Evolutionary conservation across 2,797 vertebrate species (phyloP).

Genomic region (Squalus acanthias): DNA sequence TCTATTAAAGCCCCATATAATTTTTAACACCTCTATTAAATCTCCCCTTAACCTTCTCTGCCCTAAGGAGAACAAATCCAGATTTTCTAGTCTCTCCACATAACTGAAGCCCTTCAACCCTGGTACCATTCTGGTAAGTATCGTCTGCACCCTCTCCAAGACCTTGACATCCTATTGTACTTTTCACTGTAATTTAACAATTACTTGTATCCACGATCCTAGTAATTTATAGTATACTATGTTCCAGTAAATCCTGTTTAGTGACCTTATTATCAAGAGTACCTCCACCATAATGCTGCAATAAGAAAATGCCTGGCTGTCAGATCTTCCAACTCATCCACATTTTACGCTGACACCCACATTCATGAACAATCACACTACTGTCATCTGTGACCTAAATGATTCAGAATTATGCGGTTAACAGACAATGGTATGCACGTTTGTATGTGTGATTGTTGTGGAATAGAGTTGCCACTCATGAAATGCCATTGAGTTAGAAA

Average conservation of each 20-base stretch:
- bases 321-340: background rate
- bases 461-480: background rate
- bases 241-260: background rate
- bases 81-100: background rate
- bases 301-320: background rate
- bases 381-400: background rate
- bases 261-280: background rate
- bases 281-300: background rate
- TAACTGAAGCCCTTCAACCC: background rate
- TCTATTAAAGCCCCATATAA: background rate
- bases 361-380: background rate
- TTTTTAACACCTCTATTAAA: background rate
- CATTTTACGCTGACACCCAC: background rate
- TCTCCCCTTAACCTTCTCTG: background rate
- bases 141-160: background rate
- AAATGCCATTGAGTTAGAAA: background rate
- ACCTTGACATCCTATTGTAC: background rate
- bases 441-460: background rate
- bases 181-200: background rate
- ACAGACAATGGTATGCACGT: background rate
- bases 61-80: background rate
- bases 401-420: background rate
- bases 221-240: background rate
- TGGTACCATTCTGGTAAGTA: background rate
- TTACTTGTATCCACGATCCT: background rate